These are phyloP conservation scores for Germaria angustata DNA, from an alignment of 2,888 invertebrate genomes.

Conservation along the genomic window DNA sequence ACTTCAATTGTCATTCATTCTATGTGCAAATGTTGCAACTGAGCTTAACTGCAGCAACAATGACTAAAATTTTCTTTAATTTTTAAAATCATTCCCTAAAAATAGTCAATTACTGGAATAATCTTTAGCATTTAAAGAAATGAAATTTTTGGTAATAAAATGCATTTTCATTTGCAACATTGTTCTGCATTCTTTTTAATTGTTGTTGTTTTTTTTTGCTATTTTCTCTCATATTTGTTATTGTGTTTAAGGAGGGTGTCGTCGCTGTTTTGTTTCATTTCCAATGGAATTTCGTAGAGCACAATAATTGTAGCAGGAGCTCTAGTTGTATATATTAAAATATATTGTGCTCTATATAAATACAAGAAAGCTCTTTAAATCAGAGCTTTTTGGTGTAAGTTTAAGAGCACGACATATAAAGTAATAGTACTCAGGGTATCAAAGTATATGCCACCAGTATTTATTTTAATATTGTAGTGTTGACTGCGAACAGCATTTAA, in stretches of 20 bases:
- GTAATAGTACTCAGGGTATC: slow-evolving; percentile 12
- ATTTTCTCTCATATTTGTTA: slow-evolving; percentile 4
- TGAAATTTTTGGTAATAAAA: neutral
- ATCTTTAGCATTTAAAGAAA: neutral
- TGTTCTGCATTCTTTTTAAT: slow-evolving; percentile 11
- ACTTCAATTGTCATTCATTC: neutral
- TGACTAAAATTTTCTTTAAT: no score
- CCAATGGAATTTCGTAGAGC: slow-evolving; percentile 54
- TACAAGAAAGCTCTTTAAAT: slow-evolving; percentile 24
- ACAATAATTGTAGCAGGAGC: neutral
- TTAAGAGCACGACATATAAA: neutral
- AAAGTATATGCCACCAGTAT: no score
- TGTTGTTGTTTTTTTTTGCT: slow-evolving; percentile 12
- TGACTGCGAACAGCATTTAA: no score
- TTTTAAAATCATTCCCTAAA: neutral
- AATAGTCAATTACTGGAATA: neutral
- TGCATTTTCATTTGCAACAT: slow-evolving; percentile 41
- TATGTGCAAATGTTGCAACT: neutral
- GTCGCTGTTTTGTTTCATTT: slow-evolving; percentile 55
- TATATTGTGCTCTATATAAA: slow-evolving; percentile 21
- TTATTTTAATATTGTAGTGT: no score
- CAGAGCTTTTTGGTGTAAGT: slow-evolving; percentile 21
- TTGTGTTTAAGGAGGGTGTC: slow-evolving; percentile 48
- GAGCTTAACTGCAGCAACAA: no score
- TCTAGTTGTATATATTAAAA: neutral